These are phyloP conservation scores for Apodemia duryi DNA, from an alignment of 2,888 invertebrate species.

Conservation along the genomic window DNA sequence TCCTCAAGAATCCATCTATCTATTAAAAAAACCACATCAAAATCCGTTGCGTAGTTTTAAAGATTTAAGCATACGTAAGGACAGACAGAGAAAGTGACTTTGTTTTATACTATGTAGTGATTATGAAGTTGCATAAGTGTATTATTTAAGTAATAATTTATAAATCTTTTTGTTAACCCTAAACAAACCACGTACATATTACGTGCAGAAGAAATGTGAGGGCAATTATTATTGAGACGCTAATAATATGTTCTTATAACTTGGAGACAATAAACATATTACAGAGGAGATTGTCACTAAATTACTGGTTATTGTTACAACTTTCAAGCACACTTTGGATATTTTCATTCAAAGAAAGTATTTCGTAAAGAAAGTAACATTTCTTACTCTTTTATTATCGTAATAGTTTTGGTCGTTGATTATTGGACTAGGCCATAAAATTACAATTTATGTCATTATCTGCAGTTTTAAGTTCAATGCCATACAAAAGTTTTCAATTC, in stretches of 20 bases:
- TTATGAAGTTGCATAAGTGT: too few relatives aligned
- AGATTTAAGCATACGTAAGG: too few relatives aligned
- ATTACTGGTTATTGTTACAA: slow-evolving; percentile 19
- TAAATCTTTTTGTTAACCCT: slow-evolving; percentile 3
- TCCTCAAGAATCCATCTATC: too few relatives aligned
- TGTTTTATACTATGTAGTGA: too few relatives aligned
- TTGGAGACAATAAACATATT: slow-evolving; percentile 29
- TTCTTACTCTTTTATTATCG: background rate
- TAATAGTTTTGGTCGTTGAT: background rate
- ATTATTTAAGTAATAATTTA: too few relatives aligned
- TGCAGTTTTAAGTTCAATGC: too few relatives aligned
- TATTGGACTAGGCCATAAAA: background rate
- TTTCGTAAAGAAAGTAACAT: slow-evolving; percentile 10
- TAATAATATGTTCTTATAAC: slow-evolving; percentile 31
- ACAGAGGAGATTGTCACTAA: slow-evolving; percentile 12
- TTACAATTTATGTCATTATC: too few relatives aligned
- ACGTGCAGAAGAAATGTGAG: slow-evolving; percentile 22
- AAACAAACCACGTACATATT: slow-evolving; percentile 20
- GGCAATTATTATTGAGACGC: slow-evolving; percentile 29
- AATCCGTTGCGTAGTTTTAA: too few relatives aligned
- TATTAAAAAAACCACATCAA: too few relatives aligned
- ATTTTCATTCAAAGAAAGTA: slow-evolving; percentile 15
- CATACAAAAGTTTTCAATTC: too few relatives aligned
- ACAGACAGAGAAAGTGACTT: too few relatives aligned
- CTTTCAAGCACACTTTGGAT: slow-evolving; percentile 18